phyloP scores from a whole-genome alignment of 1,140 invertebrate species.

The Ctenoplectra terminalis region DNA sequence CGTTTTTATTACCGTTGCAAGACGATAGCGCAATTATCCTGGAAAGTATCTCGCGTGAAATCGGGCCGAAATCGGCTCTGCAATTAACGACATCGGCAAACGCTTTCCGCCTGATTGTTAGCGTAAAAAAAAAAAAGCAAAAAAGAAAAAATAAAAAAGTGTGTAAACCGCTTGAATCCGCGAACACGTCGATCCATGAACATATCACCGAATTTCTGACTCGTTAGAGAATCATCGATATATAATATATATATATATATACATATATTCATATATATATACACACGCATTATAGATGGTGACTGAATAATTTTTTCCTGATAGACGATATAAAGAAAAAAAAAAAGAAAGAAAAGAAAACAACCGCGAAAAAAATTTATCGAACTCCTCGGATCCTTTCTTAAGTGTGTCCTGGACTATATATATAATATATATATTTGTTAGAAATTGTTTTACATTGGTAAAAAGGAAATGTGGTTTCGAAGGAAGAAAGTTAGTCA shows the following conservation, averaged over 20 bases:
- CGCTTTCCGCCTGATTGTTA: constrained; percentile 17
- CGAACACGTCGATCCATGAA: constrained; percentile 33
- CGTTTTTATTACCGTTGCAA: constrained; percentile 11
- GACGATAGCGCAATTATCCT: neutral
- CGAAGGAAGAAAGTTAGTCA: constrained; percentile 7
- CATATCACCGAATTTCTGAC: constrained; percentile 53
- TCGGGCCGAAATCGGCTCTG: neutral
- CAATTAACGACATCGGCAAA: neutral
- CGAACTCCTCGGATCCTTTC: constrained; percentile 28
- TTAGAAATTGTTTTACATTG: constrained; percentile 25
- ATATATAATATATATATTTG: neutral
- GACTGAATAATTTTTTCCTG: constrained; percentile 18
- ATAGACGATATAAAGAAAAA: constrained; percentile 6
- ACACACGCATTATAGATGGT: constrained; percentile 17
- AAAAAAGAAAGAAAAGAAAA: too few relatives aligned
- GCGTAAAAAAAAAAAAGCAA: neutral
- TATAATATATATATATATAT: constrained; percentile 19
- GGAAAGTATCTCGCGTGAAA: neutral
- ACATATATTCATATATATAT: constrained; percentile 10
- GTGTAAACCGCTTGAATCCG: constrained; percentile 21
- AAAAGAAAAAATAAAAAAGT: constrained; percentile 14
- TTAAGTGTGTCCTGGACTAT: constrained; percentile 8
- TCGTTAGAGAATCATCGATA: constrained; percentile 26
- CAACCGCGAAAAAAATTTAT: neutral
- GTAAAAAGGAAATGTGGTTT: neutral